Percentiles rank a stretch among this genome's conserved stretches.
These are phyloP conservation scores for Dorcus hopei DNA, from an alignment of 2,888 invertebrate genomes.

Conservation along the genomic window DNA sequence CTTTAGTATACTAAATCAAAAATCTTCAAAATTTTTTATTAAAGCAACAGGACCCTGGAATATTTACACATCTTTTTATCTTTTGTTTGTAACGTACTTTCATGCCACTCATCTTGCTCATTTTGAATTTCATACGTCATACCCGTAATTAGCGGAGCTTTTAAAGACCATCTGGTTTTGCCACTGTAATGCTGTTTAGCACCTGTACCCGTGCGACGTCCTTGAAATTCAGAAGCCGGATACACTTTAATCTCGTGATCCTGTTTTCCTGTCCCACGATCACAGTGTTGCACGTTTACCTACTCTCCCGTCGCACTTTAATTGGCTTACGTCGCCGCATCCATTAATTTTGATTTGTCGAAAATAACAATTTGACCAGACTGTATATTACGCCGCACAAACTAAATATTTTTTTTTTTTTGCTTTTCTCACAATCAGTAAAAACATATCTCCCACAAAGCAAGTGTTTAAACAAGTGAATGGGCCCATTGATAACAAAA, in stretches of 20 bases:
- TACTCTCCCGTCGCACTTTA: too few species aligned
- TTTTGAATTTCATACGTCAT: too few species aligned
- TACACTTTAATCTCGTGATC: constrained; percentile 19
- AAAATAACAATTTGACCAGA: background rate
- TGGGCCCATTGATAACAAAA: constrained; percentile 42
- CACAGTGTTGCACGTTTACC: constrained; percentile 3
- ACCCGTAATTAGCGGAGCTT: background rate
- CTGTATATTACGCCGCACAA: background rate
- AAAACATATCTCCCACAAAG: constrained; percentile 31
- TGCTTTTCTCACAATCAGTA: constrained; percentile 11
- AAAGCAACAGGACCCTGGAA: too few species aligned
- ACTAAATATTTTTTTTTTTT: too few species aligned
- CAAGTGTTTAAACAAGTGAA: constrained; percentile 42
- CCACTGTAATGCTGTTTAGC: constrained; percentile 19
- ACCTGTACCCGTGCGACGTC: constrained; percentile 8
- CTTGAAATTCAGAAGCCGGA: constrained; percentile 22
- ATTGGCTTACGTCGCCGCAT: too few species aligned
- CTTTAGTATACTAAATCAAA: too few species aligned
- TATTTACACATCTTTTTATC: too few species aligned
- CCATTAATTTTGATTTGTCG: too few species aligned
- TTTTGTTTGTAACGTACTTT: too few species aligned
- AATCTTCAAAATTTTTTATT: too few species aligned
- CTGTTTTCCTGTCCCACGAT: constrained; percentile 26
- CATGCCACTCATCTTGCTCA: too few species aligned
- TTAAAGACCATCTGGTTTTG: constrained; percentile 22